A percentile compares a stretch with the other conserved stretches of the same genome.
Evolutionary conservation across 1,140 invertebrate species (phyloP).

Genomic region (Trichonephila clavipes): DNA sequence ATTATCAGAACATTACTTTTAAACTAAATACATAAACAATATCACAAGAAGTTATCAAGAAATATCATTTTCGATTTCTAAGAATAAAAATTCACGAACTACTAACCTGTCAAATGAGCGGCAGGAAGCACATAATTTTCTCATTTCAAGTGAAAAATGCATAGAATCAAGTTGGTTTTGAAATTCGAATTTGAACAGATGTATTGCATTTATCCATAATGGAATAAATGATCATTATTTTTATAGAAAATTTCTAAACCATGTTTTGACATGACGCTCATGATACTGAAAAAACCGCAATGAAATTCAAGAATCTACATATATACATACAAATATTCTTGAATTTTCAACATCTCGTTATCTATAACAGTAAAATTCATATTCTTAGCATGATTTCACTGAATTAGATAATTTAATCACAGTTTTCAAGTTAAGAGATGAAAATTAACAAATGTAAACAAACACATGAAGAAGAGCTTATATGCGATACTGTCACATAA

Average conservation of each 20-base stretch:
- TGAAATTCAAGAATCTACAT: background rate
- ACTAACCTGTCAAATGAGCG: constrained; percentile 53
- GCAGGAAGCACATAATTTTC: constrained; percentile 41
- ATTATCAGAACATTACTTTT: no score
- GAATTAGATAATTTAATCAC: constrained; percentile 6
- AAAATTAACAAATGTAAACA: constrained; percentile 66
- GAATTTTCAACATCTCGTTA: background rate
- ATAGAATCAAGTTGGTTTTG: constrained; percentile 46
- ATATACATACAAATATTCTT: background rate
- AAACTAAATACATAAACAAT: no score
- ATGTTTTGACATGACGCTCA: background rate
- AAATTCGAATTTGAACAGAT: background rate
- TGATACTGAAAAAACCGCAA: background rate
- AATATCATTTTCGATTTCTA: no score
- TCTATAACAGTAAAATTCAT: background rate
- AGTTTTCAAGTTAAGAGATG: background rate
- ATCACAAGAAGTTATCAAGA: no score
- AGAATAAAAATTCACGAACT: background rate
- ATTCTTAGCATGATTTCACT: background rate
- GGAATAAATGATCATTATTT: background rate
- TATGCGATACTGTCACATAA: background rate
- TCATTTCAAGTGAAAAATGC: constrained; percentile 16
- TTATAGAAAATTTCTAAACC: background rate
- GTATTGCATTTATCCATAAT: background rate
- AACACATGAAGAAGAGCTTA: constrained; percentile 20